These are phyloP conservation scores for Neotoxoptera formosana DNA, from an alignment of 1,140 invertebrate species.

Conservation along the genomic window DNA sequence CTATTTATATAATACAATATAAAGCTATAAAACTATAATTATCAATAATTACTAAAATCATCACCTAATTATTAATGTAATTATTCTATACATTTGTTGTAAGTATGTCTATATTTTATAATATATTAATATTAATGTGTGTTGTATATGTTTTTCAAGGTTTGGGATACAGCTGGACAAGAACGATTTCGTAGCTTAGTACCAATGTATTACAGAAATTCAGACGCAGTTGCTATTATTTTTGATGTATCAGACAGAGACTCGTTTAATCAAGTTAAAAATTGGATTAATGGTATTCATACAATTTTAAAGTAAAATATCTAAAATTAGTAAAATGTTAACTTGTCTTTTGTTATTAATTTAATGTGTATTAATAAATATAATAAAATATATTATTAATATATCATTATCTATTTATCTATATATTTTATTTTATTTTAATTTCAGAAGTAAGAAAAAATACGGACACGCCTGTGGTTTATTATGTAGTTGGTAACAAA, in stretches of 20 bases:
- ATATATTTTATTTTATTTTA: neutral
- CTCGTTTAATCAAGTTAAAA: conserved; percentile 78
- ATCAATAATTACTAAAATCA: too few species aligned
- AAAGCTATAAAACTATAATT: too few species aligned
- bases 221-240: conserved; percentile 84
- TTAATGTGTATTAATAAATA: neutral
- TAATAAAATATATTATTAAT: neutral
- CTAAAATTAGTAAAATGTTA: neutral
- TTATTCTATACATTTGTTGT: too few species aligned
- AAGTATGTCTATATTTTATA: too few species aligned
- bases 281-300: conserved; percentile 73
- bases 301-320: neutral
- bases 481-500: conserved; percentile 56
- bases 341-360: neutral
- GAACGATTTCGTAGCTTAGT: conserved; percentile 85
- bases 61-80: too few species aligned
- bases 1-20: too few species aligned
- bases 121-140: neutral
- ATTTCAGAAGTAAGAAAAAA: conserved; percentile 54
- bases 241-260: conserved; percentile 83
- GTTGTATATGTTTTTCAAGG: conserved; percentile 73
- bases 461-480: conserved; percentile 42
- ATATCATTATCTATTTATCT: too few species aligned
- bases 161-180: conserved; percentile 92
- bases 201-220: conserved; percentile 91